phyloP scores from a whole-genome alignment of 2,797 vertebrate genomes.

The Vespertilio murinus region DNA sequence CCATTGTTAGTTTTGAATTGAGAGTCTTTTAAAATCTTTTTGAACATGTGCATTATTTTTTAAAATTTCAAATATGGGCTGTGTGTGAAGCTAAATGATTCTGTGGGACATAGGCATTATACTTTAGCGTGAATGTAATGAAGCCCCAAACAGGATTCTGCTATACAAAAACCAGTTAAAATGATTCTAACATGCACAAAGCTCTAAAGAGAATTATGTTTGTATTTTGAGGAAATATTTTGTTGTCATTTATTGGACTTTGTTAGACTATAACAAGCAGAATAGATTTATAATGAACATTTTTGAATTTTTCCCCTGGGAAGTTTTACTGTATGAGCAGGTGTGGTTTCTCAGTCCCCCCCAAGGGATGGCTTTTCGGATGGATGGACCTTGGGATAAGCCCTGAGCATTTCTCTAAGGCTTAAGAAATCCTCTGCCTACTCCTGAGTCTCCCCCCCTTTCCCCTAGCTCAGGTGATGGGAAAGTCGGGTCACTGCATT shows the following conservation, averaged over 20 bases:
- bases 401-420: neutral
- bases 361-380: neutral
- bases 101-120: neutral
- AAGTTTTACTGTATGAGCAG: neutral
- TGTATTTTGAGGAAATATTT: neutral
- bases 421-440: neutral
- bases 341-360: neutral
- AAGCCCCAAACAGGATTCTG: neutral
- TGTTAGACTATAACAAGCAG: conserved; percentile 15
- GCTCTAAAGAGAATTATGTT: neutral
- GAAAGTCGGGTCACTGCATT: neutral
- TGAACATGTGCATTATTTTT: conserved; percentile 10
- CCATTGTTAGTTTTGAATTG: neutral
- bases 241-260: conserved; percentile 1
- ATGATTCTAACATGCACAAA: too few relatives aligned
- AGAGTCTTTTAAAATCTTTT: conserved; percentile 13
- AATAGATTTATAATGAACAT: neutral
- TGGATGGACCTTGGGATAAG: neutral
- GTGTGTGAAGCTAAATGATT: neutral
- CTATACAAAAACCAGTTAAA: neutral
- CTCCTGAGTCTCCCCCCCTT: neutral
- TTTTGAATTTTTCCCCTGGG: neutral
- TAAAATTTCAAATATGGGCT: neutral
- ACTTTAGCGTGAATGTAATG: neutral
- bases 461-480: neutral